Evolutionary conservation across 2,888 invertebrate genomes (phyloP), one percentile per base, ranked within the genome.

Genomic region (Synergus laeviventris): DNA sequence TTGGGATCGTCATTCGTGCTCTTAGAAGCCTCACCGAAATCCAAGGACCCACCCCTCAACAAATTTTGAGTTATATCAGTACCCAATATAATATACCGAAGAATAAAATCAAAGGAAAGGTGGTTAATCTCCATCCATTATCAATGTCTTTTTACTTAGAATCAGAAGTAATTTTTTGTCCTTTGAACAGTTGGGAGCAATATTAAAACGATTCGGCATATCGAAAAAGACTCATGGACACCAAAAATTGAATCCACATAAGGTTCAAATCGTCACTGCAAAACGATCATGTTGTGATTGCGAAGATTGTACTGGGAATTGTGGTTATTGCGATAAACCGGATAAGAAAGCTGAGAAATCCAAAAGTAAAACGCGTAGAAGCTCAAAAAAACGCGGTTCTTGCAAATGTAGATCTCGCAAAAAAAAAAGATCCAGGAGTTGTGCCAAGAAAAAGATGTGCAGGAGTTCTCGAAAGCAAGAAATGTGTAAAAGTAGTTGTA

Each of bases 241-340:
- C 31, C 24, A 49, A 24, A 49, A 21, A 31, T 14, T 31, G 2
- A 56, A 56, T 56, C 56, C 56, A 56, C 21, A 12, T 56, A 56
- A 56, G 11, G 18, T 56, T 9, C 56, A 21, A 21, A 14, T 42
- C 14, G n/a, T 70, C 24, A 18, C 36, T 54, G 12, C 12, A 45
- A 81, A 49, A 12, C 83, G 83, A 8, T 14, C 78, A 1, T 85
- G 84, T 74, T 86, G 86, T 81, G 81, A 84, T 24, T 86, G 86
- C 60, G 54, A 74, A 3, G 75, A 83, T 49, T 86, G 86, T 76
- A 74, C 77, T 8, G 86, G 86, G 2, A 76, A 76, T 16, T 86
- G 86, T 49, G 85, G 86, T 49, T 83, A 70, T 70, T 86, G 85
- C 49, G 24, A 24, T 14, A 66, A 66, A 24, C 39, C 39, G 14